A percentile compares a stretch with the other conserved stretches of the same genome.
phyloP scores from a whole-genome alignment of 2,888 invertebrate genomes.

The Tetragonula carbonaria region DNA sequence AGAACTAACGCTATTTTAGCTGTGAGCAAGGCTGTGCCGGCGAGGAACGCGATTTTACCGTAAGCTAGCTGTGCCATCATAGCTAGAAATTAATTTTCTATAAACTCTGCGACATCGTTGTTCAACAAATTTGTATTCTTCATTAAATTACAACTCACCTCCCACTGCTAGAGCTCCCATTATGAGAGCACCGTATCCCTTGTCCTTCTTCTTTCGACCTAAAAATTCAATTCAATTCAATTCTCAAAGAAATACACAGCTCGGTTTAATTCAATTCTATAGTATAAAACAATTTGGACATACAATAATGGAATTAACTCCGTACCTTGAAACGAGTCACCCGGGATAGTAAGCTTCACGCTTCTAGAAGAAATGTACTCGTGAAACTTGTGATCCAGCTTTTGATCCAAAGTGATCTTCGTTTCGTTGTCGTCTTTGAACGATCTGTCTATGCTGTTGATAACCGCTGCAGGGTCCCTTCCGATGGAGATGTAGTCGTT shows the following conservation, averaged over 20 bases:
- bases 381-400: constrained; percentile 80
- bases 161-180: constrained; percentile 87
- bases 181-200: constrained; percentile 85
- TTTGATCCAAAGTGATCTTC: constrained; percentile 77
- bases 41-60: constrained; percentile 88
- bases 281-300: background rate
- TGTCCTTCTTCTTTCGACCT: constrained; percentile 84
- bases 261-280: background rate
- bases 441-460: constrained; percentile 54
- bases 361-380: constrained; percentile 81
- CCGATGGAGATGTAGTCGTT: constrained; percentile 81
- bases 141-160: constrained; percentile 73
- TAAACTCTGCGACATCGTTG: background rate
- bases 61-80: constrained; percentile 88
- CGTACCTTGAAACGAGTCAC: constrained; percentile 81
- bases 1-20: constrained; percentile 88
- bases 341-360: constrained; percentile 81
- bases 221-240: background rate
- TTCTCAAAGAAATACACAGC: background rate
- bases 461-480: constrained; percentile 69
- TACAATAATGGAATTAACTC: background rate
- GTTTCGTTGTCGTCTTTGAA: constrained; percentile 68
- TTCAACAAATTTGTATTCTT: background rate
- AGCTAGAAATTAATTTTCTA: constrained; percentile 73
- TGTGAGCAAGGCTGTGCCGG: constrained; percentile 88